Conservation (phyloP, 2,797 vertebrate genomes). For the Meriones psammophilus region DNA sequence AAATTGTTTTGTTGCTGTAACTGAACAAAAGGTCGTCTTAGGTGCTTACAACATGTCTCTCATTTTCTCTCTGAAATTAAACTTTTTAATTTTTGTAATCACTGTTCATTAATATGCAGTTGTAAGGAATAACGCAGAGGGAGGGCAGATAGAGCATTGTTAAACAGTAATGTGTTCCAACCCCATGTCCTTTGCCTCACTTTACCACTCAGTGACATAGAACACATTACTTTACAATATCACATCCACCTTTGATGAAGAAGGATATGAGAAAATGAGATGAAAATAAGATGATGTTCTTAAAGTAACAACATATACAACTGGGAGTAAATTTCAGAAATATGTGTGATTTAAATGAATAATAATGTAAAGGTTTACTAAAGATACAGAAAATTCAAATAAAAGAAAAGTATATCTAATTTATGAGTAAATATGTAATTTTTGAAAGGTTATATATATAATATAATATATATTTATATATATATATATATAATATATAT, state of each 20-base stretch:
- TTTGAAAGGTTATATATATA: neutral
- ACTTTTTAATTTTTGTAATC: slow-evolving; percentile 47
- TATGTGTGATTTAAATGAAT: slow-evolving; percentile 20
- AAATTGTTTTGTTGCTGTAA: slow-evolving; percentile 47
- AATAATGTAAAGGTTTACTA: slow-evolving; percentile 53
- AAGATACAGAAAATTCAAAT: slow-evolving; percentile 19
- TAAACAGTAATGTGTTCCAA: slow-evolving; percentile 17
- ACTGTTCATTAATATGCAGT: neutral
- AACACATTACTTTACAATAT: slow-evolving; percentile 43
- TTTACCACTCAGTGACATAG: slow-evolving; percentile 20
- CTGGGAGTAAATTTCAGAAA: slow-evolving; percentile 12
- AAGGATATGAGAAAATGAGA: slow-evolving; percentile 37
- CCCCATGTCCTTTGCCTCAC: neutral
- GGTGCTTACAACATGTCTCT: slow-evolving; percentile 18
- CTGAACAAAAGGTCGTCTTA: slow-evolving; percentile 2
- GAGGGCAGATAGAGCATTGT: neutral
- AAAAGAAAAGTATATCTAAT: slow-evolving; percentile 17
- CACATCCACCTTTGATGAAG: neutral
- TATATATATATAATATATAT: too few relatives aligned
- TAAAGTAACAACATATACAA: slow-evolving; percentile 32
- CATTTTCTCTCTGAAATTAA: slow-evolving; percentile 58
- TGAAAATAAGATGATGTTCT: slow-evolving; percentile 8
- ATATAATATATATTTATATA: too few relatives aligned
- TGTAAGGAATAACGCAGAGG: slow-evolving; percentile 40
- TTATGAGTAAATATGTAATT: neutral